Percentiles rank a stretch among this genome's conserved stretches.
Evolutionary conservation across 2,113 vertebrate species (phyloP).

Genomic region (Elephas maximus): DNA sequence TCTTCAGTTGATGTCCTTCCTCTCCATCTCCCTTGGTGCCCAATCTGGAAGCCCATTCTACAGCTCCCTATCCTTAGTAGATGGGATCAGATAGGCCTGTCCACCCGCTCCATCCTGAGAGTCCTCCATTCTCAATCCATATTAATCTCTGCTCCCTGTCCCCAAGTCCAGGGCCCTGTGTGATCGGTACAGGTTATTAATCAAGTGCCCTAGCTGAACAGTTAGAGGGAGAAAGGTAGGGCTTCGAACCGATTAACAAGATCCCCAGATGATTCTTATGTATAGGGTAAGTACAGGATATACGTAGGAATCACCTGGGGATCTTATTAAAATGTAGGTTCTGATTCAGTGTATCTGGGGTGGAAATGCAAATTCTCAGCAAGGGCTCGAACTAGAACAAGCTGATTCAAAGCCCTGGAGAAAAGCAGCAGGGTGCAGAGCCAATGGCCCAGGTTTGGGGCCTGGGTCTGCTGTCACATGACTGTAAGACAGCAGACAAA

Average conservation of each 20-base stretch:
- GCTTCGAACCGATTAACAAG: no score
- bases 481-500: no score
- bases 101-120: no score
- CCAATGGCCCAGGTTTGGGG: rapidly evolving
- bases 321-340: no score
- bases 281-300: no score
- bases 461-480: rapidly evolving
- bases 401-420: no score
- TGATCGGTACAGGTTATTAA: background rate
- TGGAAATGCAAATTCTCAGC: no score
- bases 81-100: background rate
- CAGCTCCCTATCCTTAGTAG: background rate
- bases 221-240: background rate
- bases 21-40: background rate
- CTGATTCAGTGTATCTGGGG: no score
- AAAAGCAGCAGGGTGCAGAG: background rate
- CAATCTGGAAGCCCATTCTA: background rate
- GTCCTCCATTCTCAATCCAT: no score
- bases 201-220: background rate
- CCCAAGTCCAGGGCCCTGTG: background rate
- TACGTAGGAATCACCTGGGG: no score
- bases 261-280: no score
- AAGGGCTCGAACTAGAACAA: no score
- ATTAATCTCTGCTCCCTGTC: background rate
- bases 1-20: background rate